phyloP scores from a whole-genome alignment of 1,140 invertebrate species.

The Drosophila rufa region DNA sequence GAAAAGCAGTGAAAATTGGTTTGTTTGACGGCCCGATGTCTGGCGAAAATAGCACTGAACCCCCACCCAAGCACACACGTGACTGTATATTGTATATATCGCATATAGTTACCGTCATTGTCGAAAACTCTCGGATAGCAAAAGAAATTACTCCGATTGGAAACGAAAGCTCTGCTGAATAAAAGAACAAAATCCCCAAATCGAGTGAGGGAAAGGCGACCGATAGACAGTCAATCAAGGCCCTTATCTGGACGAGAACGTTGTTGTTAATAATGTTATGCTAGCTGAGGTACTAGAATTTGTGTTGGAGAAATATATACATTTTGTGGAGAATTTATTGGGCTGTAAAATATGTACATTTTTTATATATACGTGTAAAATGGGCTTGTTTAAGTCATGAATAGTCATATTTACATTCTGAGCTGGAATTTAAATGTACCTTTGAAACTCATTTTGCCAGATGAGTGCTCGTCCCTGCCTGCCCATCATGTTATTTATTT shows the following conservation, averaged over 20 bases:
- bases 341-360: not conserved
- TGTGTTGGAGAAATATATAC: too few species aligned
- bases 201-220: not conserved
- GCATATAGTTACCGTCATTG: conserved; percentile 48
- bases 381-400: too few species aligned
- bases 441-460: too few species aligned
- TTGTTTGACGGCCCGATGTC: conserved; percentile 79
- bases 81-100: conserved; percentile 34
- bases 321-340: not conserved
- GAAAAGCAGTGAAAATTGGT: conserved; percentile 79
- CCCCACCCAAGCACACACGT: not conserved
- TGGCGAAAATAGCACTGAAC: conserved; percentile 49
- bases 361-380: too few species aligned
- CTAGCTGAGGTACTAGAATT: not conserved
- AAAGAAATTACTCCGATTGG: conserved; percentile 35
- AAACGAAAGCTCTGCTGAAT: conserved; percentile 6
- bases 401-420: too few species aligned
- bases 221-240: conserved; percentile 42
- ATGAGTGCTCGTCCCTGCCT: too few species aligned
- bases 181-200: conserved; percentile 2
- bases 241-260: not conserved
- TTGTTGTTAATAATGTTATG: conserved; percentile 4
- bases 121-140: conserved; percentile 41
- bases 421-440: too few species aligned
- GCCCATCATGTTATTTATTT: too few species aligned